These are phyloP conservation scores for Lepus timidus DNA, from an alignment of 2,113 vertebrate species.

Conservation along the genomic window DNA sequence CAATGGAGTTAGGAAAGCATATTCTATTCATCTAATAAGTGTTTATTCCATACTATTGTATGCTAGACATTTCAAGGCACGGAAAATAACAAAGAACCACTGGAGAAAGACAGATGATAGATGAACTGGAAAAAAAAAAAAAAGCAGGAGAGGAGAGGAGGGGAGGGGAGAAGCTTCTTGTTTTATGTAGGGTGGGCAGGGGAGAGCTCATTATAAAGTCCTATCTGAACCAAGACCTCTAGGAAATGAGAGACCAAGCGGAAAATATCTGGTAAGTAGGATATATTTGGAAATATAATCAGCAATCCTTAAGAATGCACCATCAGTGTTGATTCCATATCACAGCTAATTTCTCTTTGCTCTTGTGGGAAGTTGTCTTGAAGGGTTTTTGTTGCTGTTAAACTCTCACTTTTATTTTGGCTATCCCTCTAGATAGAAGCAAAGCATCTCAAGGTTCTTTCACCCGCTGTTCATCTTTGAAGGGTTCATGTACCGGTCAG, in stretches of 20 bases:
- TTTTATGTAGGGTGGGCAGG: background rate
- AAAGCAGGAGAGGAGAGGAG: background rate
- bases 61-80: background rate
- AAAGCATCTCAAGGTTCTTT: background rate
- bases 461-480: background rate
- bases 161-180: background rate
- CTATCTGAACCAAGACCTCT: background rate
- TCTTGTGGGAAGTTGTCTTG: background rate
- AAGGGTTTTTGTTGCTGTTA: background rate
- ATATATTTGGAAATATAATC: background rate
- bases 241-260: background rate
- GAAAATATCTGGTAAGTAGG: background rate
- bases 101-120: background rate
- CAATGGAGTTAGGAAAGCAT: background rate
- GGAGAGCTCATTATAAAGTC: background rate
- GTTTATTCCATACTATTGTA: background rate
- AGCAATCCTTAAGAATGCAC: background rate
- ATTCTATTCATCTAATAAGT: constrained; percentile 27
- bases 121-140: constrained; percentile 11
- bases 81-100: background rate
- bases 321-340: background rate
- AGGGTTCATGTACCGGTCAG: background rate
- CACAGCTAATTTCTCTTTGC: background rate
- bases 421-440: background rate
- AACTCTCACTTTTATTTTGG: constrained; percentile 27